phyloP scores from a whole-genome alignment of 2,888 invertebrate species.

The Noctua janthe region DNA sequence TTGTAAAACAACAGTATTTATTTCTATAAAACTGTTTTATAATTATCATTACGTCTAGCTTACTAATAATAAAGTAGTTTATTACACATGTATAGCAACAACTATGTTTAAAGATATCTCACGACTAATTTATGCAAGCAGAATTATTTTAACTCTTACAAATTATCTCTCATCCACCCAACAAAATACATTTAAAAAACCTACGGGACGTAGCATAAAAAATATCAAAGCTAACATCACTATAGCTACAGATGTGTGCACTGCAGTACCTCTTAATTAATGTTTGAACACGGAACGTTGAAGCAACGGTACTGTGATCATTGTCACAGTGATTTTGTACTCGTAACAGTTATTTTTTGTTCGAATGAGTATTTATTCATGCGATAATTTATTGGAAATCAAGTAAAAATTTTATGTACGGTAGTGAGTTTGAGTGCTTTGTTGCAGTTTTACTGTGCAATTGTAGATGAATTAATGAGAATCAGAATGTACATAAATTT shows the following conservation, averaged over 20 bases:
- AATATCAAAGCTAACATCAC: not conserved
- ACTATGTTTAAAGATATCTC: not conserved
- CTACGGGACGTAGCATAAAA: slow-evolving; percentile 17
- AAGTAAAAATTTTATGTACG: slow-evolving; percentile 32
- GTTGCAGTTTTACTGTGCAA: slow-evolving; percentile 7
- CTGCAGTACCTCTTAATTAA: slow-evolving; percentile 64
- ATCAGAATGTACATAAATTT: not conserved
- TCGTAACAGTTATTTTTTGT: slow-evolving; percentile 52
- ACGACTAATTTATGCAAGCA: too few species aligned
- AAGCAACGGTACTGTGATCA: slow-evolving; percentile 27
- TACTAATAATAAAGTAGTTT: not conserved
- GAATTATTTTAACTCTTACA: not conserved
- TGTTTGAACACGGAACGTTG: slow-evolving; percentile 57
- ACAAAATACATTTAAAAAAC: too few species aligned
- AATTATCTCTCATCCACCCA: not conserved
- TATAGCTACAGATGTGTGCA: slow-evolving; percentile 28
- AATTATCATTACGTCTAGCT: not conserved
- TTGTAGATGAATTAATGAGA: not conserved
- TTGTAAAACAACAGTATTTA: not conserved
- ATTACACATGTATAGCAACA: not conserved
- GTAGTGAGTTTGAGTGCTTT: not conserved
- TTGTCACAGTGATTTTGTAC: slow-evolving; percentile 52
- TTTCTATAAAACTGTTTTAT: too few species aligned
- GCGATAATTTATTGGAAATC: slow-evolving; percentile 37
- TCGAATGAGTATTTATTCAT: slow-evolving; percentile 36